phyloP scores from a whole-genome alignment of 1,140 invertebrate genomes.

The Ostrea denselamellosa region DNA sequence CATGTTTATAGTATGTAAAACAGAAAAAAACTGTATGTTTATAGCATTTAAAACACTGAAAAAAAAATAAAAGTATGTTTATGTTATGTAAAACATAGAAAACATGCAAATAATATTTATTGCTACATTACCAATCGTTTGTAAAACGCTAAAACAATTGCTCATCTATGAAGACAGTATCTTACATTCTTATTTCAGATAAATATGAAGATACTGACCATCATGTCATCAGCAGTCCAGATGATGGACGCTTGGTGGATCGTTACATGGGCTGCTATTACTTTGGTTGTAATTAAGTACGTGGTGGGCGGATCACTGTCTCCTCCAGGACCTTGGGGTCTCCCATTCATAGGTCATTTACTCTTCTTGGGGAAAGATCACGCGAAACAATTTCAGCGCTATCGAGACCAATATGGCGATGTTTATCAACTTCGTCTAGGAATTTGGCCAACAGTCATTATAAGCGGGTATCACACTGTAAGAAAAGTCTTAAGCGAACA shows the following conservation, averaged over 20 bases:
- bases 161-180: too few relatives aligned
- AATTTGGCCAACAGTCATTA: conserved; percentile 58
- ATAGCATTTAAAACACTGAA: too few relatives aligned
- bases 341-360: conserved; percentile 69
- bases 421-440: conserved; percentile 64
- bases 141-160: too few relatives aligned
- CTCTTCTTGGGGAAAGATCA: conserved; percentile 62
- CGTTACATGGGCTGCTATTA: background rate
- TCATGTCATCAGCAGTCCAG: background rate
- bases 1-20: too few relatives aligned
- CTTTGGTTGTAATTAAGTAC: background rate
- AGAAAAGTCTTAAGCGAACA: conserved; percentile 54
- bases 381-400: conserved; percentile 36
- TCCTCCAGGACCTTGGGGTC: conserved; percentile 64
- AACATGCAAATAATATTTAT: too few relatives aligned
- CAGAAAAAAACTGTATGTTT: too few relatives aligned
- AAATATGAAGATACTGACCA: background rate
- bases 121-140: too few relatives aligned
- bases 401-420: conserved; percentile 62
- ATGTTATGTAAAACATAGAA: too few relatives aligned
- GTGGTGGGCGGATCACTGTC: background rate
- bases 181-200: background rate
- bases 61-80: too few relatives aligned
- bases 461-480: conserved; percentile 60
- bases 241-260: background rate